Evolutionary conservation across 1,140 invertebrate genomes (phyloP), one percentile per base, ranked within the genome.

Genomic region (Zaprionus davidi): DNA sequence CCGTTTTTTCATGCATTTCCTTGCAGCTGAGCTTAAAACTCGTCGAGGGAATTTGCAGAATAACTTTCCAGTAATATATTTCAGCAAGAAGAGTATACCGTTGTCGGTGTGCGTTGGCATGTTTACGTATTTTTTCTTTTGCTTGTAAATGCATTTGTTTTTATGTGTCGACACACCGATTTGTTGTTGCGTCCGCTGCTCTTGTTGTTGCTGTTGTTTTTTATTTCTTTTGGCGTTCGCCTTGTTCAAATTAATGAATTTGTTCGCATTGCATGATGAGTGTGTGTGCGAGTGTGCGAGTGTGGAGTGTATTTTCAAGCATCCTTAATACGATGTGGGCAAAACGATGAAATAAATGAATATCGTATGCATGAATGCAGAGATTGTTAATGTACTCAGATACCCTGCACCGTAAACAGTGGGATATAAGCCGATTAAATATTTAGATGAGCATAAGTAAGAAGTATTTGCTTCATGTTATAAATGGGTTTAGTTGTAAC

Each of bases 231-330:
- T 73, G 64, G 51, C 53, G 24, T 75, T 56, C 67, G 67, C 72
- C 68, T 75, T 88, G 82, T 71, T 59, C 26, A 83, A 88, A 88
- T 88, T 81, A 83, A 87, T 87, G 64, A 87, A 81, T 87, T 87
- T 83, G 73, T 80, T 87, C 68, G 79, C 49, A 38, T 66, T 60
- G 62, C 51, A 70, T 58, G 78, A 67, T 55, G 58, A 59, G 56
- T 70, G 75, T 78, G 71, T 17, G 57, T 74, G 31, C 22, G 53
- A 28, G 63, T 44, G 26, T 51, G 38, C 28, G 63, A 36, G 41
- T 67, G 26, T 28, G 49, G 6, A 53, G 67, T 73, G 58, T 51
- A 34, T 34, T 72, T 46, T 69, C 46, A 63, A 75, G 44, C 55
- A 49, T 67, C 46, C 56, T 69, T 62, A 69, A 69, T 62, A 55